Percentiles rank a stretch among this genome's conserved stretches.
Conservation (phyloP, 2,888 invertebrate species). For the Notocelia uddmanniana region DNA sequence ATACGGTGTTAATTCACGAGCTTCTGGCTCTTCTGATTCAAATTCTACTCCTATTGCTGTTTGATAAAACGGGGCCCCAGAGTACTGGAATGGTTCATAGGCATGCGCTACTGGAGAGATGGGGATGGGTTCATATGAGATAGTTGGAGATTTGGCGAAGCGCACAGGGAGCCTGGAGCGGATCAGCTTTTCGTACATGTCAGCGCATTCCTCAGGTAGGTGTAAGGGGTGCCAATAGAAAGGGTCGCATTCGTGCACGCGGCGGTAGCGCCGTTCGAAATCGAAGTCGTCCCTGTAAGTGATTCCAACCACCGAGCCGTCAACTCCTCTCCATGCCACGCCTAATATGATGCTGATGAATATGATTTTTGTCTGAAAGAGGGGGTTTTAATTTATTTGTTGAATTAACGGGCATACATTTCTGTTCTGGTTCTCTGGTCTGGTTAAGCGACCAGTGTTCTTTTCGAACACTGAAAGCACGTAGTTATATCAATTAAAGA, state of each 20-base stretch:
- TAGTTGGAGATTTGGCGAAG: constrained; percentile 36
- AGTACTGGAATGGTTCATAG: background rate
- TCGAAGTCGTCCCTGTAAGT: constrained; percentile 75
- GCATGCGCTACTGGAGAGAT: background rate
- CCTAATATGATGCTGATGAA: background rate
- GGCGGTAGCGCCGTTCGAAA: constrained; percentile 68
- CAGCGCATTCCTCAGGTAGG: constrained; percentile 68
- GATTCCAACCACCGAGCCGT: constrained; percentile 68
- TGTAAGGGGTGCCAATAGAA: constrained; percentile 77
- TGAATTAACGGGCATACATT: background rate
- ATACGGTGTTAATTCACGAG: constrained; percentile 54
- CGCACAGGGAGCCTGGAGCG: constrained; percentile 52
- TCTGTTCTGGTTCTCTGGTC: too few relatives aligned
- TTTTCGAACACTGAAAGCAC: too few relatives aligned
- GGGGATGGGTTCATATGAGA: background rate
- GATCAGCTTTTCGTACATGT: constrained; percentile 67
- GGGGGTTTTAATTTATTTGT: background rate
- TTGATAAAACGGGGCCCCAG: constrained; percentile 20
- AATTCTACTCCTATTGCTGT: background rate
- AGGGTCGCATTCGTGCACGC: constrained; percentile 73
- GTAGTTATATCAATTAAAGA: too few relatives aligned
- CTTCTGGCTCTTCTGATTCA: background rate
- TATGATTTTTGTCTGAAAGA: constrained; percentile 4
- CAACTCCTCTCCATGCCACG: background rate
- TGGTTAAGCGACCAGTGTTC: too few relatives aligned